Percentiles rank a stretch among this genome's conserved stretches.
phyloP scores from a whole-genome alignment of 2,797 vertebrate species.

The Philypnodon macrostomus region DNA sequence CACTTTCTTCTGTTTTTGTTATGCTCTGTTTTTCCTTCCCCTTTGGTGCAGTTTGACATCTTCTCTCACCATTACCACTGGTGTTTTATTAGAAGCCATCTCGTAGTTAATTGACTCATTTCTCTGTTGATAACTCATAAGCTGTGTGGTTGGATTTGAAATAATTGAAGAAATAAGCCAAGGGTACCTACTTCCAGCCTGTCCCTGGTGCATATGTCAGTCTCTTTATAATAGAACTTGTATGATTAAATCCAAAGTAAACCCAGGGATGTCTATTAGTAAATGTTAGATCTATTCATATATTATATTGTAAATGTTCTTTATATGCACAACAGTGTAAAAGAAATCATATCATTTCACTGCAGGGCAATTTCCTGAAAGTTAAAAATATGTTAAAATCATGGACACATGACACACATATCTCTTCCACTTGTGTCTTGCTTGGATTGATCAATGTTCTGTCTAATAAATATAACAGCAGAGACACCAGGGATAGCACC shows the following conservation, averaged over 20 bases:
- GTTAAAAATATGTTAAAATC: too few relatives aligned
- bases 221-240: conserved; percentile 21
- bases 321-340: too few relatives aligned
- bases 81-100: conserved; percentile 43
- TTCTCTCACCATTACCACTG: conserved; percentile 27
- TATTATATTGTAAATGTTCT: too few relatives aligned
- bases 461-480: too few relatives aligned
- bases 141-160: conserved; percentile 25
- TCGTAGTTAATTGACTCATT: conserved; percentile 25
- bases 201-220: conserved; percentile 51
- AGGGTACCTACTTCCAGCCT: conserved; percentile 40
- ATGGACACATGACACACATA: too few relatives aligned
- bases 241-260: conserved; percentile 32
- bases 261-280: too few relatives aligned
- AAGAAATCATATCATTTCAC: too few relatives aligned
- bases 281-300: too few relatives aligned
- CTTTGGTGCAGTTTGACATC: conserved; percentile 28
- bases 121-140: conserved; percentile 27
- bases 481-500: too few relatives aligned
- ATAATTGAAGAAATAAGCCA: conserved; percentile 1
- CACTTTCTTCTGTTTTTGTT: conserved; percentile 37
- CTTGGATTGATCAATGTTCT: too few relatives aligned
- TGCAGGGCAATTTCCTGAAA: too few relatives aligned
- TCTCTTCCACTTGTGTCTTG: too few relatives aligned
- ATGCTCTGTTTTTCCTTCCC: conserved; percentile 26